Base-by-base conservation (phyloP, 2,113 vertebrate species). In the Grallaria varia region DNA sequence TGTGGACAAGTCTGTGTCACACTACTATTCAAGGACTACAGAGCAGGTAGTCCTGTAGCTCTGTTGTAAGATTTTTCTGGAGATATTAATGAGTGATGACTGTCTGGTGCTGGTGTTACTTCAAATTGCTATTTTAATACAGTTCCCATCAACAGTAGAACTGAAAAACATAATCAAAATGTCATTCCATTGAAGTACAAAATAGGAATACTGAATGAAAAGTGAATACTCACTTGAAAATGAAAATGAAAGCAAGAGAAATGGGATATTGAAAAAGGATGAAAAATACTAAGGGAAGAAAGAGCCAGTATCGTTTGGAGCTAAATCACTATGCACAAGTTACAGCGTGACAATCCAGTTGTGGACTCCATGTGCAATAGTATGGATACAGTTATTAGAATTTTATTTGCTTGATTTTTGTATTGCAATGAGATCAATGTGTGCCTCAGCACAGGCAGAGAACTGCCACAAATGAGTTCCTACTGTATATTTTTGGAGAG, bases 111-210 rank as follows among this genome's bases (percentile, higher is more conserved):
- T 50, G 80, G 22, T 63, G 66, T 78, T 88, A 55, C 74, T 95
- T 78, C 76, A 91, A 89, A 89, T 52, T 95, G 42, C 44, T 77
- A 82, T 93, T 97, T 95, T 91, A 95, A 94, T 95, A 55, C 52
- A 89, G 35, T 30, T 95, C 56, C 90, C 52, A 96, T 87, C 44
- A 95, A 64, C 40, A 86, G 20, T 18, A 94, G 49, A 39, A 49
- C 56, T 81, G 69, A 69, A 67, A 97, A 97, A 94, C 25, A 52
- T 73, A 91, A 95, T 93, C 78, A 96, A 94, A 71, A 79, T 49
- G 78, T 72, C 50, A 94, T 42, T 68, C 13, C 31, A 4, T 75
- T 94, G 44, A 79, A 76, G 62, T 47, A 87, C 25, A 63, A 78
- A 69, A 42, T 11, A 81, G 30, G 10, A 68, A 83, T 85, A 35